These are phyloP conservation scores for Plestiodon gilberti DNA, from an alignment of 2,113 vertebrate species.

Conservation along the genomic window DNA sequence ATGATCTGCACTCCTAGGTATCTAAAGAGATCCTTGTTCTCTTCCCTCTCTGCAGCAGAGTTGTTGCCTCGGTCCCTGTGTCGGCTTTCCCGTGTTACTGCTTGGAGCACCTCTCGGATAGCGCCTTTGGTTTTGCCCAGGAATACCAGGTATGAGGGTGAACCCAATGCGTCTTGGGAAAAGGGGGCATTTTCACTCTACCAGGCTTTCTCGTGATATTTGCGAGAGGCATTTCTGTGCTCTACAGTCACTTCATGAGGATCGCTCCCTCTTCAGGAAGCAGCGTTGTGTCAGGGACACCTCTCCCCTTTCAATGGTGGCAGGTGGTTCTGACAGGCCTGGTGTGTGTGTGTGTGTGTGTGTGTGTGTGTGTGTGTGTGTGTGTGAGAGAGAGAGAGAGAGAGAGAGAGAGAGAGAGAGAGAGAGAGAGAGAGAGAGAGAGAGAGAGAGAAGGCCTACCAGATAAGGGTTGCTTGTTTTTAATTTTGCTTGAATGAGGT, in stretches of 20 bases:
- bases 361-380: too few relatives aligned
- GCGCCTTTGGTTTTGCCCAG: conserved; percentile 46
- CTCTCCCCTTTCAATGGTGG: too few relatives aligned
- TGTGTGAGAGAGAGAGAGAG: too few relatives aligned
- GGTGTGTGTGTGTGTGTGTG: too few relatives aligned
- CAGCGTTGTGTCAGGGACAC: not conserved
- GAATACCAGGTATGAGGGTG: conserved; percentile 51
- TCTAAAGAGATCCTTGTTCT: not conserved
- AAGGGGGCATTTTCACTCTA: not conserved
- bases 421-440: too few relatives aligned
- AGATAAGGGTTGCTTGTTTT: not conserved
- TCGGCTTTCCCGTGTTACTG: conserved; percentile 26
- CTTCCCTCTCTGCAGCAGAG: not conserved
- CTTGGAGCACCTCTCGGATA: conserved; percentile 16
- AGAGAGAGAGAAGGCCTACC: not conserved
- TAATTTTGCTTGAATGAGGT: not conserved
- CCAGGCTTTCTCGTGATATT: not conserved
- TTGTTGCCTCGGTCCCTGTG: conserved; percentile 2
- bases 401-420: too few relatives aligned
- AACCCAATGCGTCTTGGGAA: not conserved
- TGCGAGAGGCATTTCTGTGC: not conserved
- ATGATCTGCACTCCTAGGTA: not conserved
- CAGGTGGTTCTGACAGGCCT: too few relatives aligned
- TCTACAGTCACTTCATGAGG: not conserved
- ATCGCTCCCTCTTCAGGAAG: not conserved